Percentiles rank a stretch among this genome's conserved stretches.
These are phyloP conservation scores for Trachymyrmex septentrionalis DNA, from an alignment of 1,140 invertebrate species.

Conservation along the genomic window DNA sequence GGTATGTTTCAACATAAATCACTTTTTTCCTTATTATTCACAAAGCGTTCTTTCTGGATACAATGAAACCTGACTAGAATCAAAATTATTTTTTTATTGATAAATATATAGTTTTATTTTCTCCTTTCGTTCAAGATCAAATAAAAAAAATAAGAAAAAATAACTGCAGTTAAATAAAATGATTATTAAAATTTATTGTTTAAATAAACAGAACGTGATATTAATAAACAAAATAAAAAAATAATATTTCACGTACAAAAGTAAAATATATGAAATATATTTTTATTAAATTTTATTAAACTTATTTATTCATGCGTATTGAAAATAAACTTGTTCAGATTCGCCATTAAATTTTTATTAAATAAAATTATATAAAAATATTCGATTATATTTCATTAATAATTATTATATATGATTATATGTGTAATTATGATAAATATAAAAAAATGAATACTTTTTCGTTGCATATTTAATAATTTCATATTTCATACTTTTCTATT, in stretches of 20 bases:
- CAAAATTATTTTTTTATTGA: background rate
- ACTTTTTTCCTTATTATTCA: background rate
- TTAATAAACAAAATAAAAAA: background rate
- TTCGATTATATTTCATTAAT: background rate
- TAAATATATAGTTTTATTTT: background rate
- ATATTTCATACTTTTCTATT: no score
- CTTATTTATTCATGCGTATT: no score
- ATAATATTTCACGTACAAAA: background rate
- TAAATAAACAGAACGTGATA: background rate
- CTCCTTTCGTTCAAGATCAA: background rate
- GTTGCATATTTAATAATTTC: background rate
- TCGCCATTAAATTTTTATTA: background rate
- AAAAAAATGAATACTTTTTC: background rate
- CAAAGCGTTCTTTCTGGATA: background rate
- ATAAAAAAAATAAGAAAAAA: background rate
- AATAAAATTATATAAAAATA: background rate
- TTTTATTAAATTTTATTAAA: background rate
- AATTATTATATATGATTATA: background rate
- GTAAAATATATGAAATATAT: background rate
- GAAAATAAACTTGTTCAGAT: background rate
- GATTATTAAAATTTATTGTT: background rate
- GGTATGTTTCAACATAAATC: constrained; percentile 67
- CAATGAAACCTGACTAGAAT: background rate
- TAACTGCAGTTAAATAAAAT: background rate
- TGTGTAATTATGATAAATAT: background rate